Percentiles rank a stretch among this genome's conserved stretches.
Conservation (phyloP, 1,140 invertebrate genomes). For the Matsumurasca onukii region DNA sequence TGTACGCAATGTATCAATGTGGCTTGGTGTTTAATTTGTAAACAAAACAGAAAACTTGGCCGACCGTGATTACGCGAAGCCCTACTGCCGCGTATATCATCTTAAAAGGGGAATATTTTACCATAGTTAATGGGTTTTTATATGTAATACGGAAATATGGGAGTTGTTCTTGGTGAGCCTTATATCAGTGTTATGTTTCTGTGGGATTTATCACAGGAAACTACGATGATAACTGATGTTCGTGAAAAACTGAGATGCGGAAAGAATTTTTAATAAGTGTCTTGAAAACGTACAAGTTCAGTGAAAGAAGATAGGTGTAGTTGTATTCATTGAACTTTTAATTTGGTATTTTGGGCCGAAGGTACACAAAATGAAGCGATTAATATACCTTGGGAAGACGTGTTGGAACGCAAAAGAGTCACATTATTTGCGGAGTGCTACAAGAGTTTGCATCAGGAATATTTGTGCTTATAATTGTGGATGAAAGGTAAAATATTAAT, state of each 20-base stretch:
- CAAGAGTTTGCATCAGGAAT: no score
- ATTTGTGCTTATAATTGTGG: no score
- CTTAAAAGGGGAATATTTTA: constrained; percentile 16
- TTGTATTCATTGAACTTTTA: neutral
- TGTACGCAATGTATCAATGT: no score
- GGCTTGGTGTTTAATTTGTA: constrained; percentile 10
- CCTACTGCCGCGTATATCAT: constrained; percentile 10
- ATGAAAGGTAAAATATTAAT: no score
- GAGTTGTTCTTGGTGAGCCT: neutral
- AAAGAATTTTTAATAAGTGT: neutral
- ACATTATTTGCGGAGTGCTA: no score
- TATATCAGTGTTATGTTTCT: neutral
- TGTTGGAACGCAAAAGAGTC: no score
- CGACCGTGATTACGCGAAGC: no score
- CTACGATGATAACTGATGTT: no score
- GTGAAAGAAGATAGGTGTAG: neutral
- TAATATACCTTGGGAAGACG: no score
- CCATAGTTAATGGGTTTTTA: constrained; percentile 16
- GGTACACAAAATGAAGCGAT: no score
- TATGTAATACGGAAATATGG: constrained; percentile 26
- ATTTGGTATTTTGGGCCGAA: neutral
- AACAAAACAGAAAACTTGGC: no score
- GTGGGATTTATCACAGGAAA: neutral
- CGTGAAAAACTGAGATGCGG: no score
- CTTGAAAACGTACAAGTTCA: neutral